phyloP scores from a whole-genome alignment of 2,888 invertebrate genomes.

The Eristalis intricaria region DNA sequence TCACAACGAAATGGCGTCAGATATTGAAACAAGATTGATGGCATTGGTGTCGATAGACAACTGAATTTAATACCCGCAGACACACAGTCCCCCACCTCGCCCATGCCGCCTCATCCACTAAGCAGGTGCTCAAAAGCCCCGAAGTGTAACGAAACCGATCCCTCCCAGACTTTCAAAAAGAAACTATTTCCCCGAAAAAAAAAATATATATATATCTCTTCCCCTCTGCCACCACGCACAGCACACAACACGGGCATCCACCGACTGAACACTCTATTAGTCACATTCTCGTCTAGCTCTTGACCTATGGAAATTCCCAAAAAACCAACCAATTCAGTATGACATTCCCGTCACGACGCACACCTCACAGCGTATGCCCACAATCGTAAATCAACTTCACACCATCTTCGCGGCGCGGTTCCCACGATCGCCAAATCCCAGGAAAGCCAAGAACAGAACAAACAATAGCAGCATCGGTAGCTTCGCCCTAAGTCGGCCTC shows the following conservation, averaged over 20 bases:
- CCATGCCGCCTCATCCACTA: background rate
- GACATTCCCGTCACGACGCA: conserved; percentile 13
- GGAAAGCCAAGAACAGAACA: conserved; percentile 34
- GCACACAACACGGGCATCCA: background rate
- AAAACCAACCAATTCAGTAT: background rate
- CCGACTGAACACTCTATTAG: conserved; percentile 16
- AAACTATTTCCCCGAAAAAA: background rate
- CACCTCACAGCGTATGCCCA: conserved; percentile 39
- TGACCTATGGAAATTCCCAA: conserved; percentile 17
- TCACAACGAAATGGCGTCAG: background rate
- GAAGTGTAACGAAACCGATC: conserved; percentile 18
- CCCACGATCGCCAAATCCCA: conserved; percentile 60
- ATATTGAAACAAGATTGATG: background rate
- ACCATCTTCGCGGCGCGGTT: conserved; percentile 44
- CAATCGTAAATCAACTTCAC: conserved; percentile 65
- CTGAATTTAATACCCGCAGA: background rate
- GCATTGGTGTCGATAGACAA: background rate
- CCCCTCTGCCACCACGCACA: background rate
- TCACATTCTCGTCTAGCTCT: conserved; percentile 11
- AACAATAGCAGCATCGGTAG: conserved; percentile 28
- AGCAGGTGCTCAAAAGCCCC: background rate
- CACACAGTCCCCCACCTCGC: background rate
- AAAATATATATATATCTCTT: background rate
- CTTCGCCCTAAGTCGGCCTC: conserved; percentile 3
- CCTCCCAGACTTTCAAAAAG: background rate